Evolutionary conservation across 2,113 vertebrate genomes (phyloP).

Genomic region (Halcyon malimbica): DNA sequence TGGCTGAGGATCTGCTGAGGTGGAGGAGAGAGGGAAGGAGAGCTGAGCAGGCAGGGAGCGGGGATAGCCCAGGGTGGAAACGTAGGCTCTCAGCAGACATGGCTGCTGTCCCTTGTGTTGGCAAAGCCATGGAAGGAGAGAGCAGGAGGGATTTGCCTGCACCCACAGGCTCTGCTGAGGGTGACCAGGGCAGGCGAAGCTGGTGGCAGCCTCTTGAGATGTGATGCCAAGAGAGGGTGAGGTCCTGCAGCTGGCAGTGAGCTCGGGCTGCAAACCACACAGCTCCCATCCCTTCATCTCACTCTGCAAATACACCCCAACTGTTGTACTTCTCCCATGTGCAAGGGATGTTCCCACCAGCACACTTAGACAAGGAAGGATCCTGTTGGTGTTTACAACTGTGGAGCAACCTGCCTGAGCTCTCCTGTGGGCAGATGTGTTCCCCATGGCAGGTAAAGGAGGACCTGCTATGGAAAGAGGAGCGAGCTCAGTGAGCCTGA

Average conservation of each 20-base stretch:
- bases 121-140: neutral
- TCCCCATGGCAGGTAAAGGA: neutral
- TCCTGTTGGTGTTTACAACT: neutral
- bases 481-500: neutral
- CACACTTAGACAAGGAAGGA: neutral
- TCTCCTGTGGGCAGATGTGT: neutral
- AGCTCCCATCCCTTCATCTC: neutral
- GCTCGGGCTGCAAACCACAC: neutral
- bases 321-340: accelerated
- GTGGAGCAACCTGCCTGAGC: neutral
- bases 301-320: accelerated
- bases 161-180: neutral
- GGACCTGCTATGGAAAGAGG: neutral
- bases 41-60: neutral
- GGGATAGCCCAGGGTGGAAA: neutral
- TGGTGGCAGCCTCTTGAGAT: neutral
- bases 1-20: neutral
- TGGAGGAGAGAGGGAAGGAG: too few relatives aligned
- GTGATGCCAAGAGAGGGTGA: neutral
- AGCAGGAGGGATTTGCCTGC: neutral
- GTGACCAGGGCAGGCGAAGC: neutral
- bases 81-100: accelerated
- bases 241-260: neutral
- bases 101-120: too few relatives aligned
- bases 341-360: neutral